Evolutionary conservation across 2,797 vertebrate genomes (phyloP).

Genomic region (Sebastes kiyomatsui): DNA sequence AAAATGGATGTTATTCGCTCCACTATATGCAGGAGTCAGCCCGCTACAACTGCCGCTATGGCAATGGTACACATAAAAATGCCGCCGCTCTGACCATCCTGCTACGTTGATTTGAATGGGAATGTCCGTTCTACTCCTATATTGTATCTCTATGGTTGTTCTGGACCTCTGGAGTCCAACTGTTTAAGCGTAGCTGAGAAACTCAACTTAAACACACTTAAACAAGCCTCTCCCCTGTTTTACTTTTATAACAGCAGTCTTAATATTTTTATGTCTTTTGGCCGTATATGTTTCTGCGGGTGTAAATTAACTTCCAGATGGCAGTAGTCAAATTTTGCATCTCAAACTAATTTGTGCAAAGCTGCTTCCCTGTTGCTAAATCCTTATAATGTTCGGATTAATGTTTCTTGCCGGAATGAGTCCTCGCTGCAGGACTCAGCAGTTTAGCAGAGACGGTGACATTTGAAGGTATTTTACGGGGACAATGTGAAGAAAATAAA

Average conservation of each 20-base stretch:
- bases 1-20: no score
- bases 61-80: no score
- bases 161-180: background rate
- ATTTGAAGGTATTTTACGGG: constrained; percentile 40
- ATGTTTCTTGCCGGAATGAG: constrained; percentile 28
- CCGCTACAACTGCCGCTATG: no score
- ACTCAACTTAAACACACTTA: background rate
- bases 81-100: no score
- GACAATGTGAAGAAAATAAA: background rate
- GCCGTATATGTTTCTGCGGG: background rate
- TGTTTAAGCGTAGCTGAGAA: background rate
- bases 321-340: constrained; percentile 14
- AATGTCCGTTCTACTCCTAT: no score
- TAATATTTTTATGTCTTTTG: constrained; percentile 1
- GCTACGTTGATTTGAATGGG: no score
- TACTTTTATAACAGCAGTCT: background rate
- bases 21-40: no score
- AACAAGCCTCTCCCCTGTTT: background rate
- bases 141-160: background rate
- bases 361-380: constrained; percentile 36
- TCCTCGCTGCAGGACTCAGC: constrained; percentile 35
- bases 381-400: constrained; percentile 19
- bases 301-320: background rate
- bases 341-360: constrained; percentile 38
- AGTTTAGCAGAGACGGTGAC: constrained; percentile 23